A percentile compares a stretch with the other conserved stretches of the same genome.
phyloP scores from a whole-genome alignment of 2,888 invertebrate genomes.

The Drosophila trichaetosa region DNA sequence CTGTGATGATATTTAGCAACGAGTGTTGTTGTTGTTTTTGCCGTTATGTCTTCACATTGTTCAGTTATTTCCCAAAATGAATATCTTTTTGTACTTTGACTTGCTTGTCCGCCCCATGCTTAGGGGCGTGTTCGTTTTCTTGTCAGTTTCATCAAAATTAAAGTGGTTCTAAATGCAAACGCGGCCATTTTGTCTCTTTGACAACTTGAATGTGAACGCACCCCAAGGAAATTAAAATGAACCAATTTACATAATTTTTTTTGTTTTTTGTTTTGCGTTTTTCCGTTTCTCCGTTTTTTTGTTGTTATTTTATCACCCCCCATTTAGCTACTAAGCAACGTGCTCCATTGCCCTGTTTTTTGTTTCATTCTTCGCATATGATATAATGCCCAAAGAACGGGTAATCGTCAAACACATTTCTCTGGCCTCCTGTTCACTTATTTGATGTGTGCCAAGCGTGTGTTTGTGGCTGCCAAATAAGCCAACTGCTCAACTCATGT shows the following conservation, averaged over 20 bases:
- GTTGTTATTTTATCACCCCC: slow-evolving; percentile 15
- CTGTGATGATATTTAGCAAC: slow-evolving; percentile 9
- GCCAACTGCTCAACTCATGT: slow-evolving; percentile 13
- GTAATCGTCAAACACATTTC: slow-evolving; percentile 6
- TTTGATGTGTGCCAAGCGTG: slow-evolving; percentile 13
- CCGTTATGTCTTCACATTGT: slow-evolving; percentile 2
- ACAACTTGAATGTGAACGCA: slow-evolving; percentile 48
- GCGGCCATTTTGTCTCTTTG: slow-evolving; percentile 56
- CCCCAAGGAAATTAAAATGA: slow-evolving; percentile 77
- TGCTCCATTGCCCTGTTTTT: slow-evolving; percentile 4
- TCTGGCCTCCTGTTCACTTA: slow-evolving; percentile 5
- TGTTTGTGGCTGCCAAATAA: slow-evolving; percentile 9
- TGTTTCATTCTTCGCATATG: slow-evolving; percentile 5
- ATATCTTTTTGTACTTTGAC: slow-evolving; percentile 9
- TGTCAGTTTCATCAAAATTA: slow-evolving; percentile 71
- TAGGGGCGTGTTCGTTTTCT: slow-evolving; percentile 32
- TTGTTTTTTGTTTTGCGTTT: slow-evolving; percentile 2
- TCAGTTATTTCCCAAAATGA: slow-evolving; percentile 25
- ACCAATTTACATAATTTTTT: slow-evolving; percentile 56
- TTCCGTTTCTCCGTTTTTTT: neutral
- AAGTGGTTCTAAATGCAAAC: slow-evolving; percentile 58
- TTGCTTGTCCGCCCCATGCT: slow-evolving; percentile 22
- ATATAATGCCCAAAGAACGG: slow-evolving; percentile 19
- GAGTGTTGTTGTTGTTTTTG: slow-evolving; percentile 1
- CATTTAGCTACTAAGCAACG: slow-evolving; percentile 25